Evolutionary conservation across 2,888 invertebrate genomes (phyloP).

Genomic region (Lasioglossum leucozonium): DNA sequence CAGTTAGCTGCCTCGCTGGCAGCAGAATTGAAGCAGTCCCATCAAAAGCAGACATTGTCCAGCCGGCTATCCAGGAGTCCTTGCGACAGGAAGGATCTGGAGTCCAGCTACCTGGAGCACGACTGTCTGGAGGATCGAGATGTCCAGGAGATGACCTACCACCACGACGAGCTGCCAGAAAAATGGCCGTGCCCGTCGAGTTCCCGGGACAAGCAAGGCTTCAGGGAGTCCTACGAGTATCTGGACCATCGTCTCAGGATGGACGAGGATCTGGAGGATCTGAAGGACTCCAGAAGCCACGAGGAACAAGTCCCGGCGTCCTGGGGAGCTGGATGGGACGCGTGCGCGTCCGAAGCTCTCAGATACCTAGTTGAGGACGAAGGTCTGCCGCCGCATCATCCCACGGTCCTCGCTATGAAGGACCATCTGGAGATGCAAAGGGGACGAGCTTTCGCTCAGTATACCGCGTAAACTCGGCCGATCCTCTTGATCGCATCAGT

Average conservation of each 20-base stretch:
- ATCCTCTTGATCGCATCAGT: conserved; percentile 37
- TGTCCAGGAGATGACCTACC: conserved; percentile 4
- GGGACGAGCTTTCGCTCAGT: conserved; percentile 74
- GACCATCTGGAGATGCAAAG: conserved; percentile 79
- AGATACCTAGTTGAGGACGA: conserved; percentile 81
- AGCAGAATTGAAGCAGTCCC: conserved; percentile 76
- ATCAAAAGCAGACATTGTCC: conserved; percentile 59
- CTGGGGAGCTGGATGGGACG: conserved; percentile 81
- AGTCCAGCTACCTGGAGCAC: conserved; percentile 62
- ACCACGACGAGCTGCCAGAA: conserved; percentile 18
- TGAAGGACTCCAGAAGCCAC: background rate
- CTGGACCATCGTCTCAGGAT: conserved; percentile 53
- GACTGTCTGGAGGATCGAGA: conserved; percentile 37
- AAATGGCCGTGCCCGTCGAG: conserved; percentile 19
- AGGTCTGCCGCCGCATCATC: conserved; percentile 79
- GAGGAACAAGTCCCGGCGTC: conserved; percentile 54
- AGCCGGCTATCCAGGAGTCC: conserved; percentile 10
- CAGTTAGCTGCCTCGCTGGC: conserved; percentile 78
- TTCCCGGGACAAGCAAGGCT: conserved; percentile 2
- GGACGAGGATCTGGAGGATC: conserved; percentile 34
- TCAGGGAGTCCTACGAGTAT: conserved; percentile 15
- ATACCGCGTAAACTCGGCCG: conserved; percentile 65
- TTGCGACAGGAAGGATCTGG: conserved; percentile 61
- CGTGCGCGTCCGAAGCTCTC: conserved; percentile 79
- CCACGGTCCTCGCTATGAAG: conserved; percentile 81